These are phyloP conservation scores for Limanda limanda DNA, from an alignment of 2,113 vertebrate species.

Conservation along the genomic window DNA sequence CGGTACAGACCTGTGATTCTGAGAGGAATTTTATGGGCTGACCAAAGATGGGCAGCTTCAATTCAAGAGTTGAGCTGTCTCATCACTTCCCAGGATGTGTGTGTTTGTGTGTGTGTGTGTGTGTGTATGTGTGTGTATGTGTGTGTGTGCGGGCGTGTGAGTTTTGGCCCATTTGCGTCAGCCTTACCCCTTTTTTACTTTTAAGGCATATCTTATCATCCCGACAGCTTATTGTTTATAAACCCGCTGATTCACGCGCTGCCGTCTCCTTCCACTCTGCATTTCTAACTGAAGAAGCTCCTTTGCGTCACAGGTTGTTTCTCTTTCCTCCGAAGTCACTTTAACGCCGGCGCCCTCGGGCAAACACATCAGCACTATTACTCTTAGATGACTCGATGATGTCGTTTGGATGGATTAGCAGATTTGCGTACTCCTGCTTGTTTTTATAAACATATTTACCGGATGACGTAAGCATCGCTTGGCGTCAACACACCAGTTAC, in stretches of 20 bases:
- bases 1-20: conserved; percentile 72
- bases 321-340: conserved; percentile 19
- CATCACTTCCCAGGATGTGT: conserved; percentile 54
- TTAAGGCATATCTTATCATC: conserved; percentile 60
- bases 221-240: conserved; percentile 74
- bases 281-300: conserved; percentile 57
- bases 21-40: conserved; percentile 68
- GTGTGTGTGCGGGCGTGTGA: conserved; percentile 20
- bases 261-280: conserved; percentile 33
- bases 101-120: conserved; percentile 19
- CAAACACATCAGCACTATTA: conserved; percentile 4
- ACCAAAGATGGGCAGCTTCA: conserved; percentile 66
- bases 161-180: conserved; percentile 39
- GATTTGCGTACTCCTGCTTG: background rate
- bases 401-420: conserved; percentile 13
- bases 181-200: conserved; percentile 45
- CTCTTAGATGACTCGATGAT: conserved; percentile 1
- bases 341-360: background rate
- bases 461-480: conserved; percentile 17
- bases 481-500: conserved; percentile 42
- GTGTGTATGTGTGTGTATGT: conserved; percentile 17
- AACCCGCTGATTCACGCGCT: conserved; percentile 60
- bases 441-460: conserved; percentile 13
- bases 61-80: conserved; percentile 67
- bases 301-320: conserved; percentile 35